These are phyloP conservation scores for Heteropelma amictum DNA, from an alignment of 2,888 invertebrate genomes.

Conservation along the genomic window DNA sequence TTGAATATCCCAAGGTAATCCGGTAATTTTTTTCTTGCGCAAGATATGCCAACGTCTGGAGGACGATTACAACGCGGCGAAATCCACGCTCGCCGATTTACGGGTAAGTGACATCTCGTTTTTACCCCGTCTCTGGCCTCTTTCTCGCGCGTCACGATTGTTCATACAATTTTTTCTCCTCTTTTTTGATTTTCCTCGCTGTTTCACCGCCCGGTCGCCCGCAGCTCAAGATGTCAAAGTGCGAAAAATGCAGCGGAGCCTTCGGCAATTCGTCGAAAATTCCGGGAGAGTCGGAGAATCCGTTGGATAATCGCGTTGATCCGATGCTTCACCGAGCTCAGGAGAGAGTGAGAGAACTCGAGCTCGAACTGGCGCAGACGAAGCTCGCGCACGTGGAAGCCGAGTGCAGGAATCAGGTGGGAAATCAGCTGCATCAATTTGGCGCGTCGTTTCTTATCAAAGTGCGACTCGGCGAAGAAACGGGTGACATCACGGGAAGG, in stretches of 20 bases:
- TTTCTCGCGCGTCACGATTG: neutral
- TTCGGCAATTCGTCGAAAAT: constrained; percentile 66
- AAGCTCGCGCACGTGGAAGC: constrained; percentile 98
- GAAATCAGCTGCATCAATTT: too few species aligned
- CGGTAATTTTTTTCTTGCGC: neutral
- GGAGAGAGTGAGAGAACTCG: constrained; percentile 91
- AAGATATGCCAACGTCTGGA: constrained; percentile 92
- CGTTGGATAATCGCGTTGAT: constrained; percentile 72
- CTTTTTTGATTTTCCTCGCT: neutral
- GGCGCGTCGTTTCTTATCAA: too few species aligned
- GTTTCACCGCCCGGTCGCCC: constrained; percentile 22
- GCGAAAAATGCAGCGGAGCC: constrained; percentile 78
- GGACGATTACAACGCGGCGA: constrained; percentile 85
- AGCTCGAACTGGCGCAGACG: constrained; percentile 96
- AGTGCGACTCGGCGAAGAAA: too few species aligned
- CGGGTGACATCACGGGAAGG: too few species aligned
- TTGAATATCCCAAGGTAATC: too few species aligned
- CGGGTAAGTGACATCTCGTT: constrained; percentile 79
- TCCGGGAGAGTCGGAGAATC: constrained; percentile 66
- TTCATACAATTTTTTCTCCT: neutral
- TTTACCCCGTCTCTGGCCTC: neutral
- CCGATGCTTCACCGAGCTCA: constrained; percentile 78
- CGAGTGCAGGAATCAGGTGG: constrained; percentile 95
- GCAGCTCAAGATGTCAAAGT: constrained; percentile 80
- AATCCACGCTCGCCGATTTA: constrained; percentile 82